phyloP scores from a whole-genome alignment of 2,113 vertebrate genomes.

The Phoenicopterus ruber region DNA sequence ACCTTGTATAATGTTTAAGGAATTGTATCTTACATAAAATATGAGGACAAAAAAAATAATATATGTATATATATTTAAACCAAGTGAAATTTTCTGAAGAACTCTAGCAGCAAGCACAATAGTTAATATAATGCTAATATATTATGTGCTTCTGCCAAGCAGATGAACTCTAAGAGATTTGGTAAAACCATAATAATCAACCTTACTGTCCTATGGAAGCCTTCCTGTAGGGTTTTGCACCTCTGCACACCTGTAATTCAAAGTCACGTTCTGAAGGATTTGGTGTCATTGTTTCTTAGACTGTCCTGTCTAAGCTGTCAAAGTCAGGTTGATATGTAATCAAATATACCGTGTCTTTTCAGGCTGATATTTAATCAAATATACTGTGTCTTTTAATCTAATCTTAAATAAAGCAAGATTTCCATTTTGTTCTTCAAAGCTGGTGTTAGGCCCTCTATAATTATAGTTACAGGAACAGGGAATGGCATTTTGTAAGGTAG shows the following conservation, averaged over 20 bases:
- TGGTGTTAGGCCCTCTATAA: background rate
- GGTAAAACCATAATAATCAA: background rate
- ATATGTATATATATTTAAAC: background rate
- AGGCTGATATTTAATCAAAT: background rate
- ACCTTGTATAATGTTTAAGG: background rate
- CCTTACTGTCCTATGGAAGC: background rate
- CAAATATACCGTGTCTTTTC: too few species aligned
- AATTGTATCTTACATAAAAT: background rate
- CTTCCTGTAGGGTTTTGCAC: background rate
- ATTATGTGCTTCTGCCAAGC: background rate
- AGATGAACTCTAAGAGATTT: background rate
- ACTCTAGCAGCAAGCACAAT: background rate
- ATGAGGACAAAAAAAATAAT: accelerated
- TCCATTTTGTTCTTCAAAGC: background rate
- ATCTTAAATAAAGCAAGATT: background rate
- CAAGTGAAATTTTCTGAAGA: background rate
- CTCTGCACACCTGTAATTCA: background rate
- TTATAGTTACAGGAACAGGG: background rate
- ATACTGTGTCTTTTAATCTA: background rate
- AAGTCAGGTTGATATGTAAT: background rate
- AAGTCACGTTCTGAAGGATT: background rate
- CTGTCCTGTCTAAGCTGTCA: background rate
- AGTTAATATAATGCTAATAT: background rate
- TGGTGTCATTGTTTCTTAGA: background rate
- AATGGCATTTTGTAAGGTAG: background rate